Conservation (phyloP, 1,140 invertebrate species). For the Hestina assimilis region DNA sequence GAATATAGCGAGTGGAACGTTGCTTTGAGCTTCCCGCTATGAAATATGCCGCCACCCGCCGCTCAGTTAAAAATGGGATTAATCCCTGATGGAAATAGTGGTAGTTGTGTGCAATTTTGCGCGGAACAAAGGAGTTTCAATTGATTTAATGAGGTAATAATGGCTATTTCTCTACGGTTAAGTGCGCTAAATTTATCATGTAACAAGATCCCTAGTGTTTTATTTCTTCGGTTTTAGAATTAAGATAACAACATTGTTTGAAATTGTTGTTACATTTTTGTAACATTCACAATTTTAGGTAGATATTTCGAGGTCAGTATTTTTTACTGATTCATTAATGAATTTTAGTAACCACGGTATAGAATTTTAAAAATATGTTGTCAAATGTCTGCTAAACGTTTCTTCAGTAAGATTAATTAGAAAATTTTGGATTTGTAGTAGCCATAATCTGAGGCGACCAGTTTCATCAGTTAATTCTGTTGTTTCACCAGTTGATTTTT, state of each 20-base stretch:
- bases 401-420: too few species aligned
- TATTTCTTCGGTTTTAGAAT: neutral
- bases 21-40: slow-evolving; percentile 71
- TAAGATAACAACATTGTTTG: neutral
- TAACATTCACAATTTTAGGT: too few species aligned
- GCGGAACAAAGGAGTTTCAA: slow-evolving; percentile 48
- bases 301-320: neutral
- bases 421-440: too few species aligned
- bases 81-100: slow-evolving; percentile 76
- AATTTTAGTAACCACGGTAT: too few species aligned
- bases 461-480: too few species aligned
- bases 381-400: too few species aligned
- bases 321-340: too few species aligned
- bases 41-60: slow-evolving; percentile 73
- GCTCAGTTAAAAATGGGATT: slow-evolving; percentile 76
- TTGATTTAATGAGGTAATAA: slow-evolving; percentile 49
- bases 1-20: slow-evolving; percentile 70
- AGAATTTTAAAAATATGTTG: too few species aligned
- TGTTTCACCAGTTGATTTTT: too few species aligned
- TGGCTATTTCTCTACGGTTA: slow-evolving; percentile 20
- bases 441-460: too few species aligned
- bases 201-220: slow-evolving; percentile 17
- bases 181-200: slow-evolving; percentile 22
- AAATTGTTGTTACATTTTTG: neutral
- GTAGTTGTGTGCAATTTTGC: slow-evolving; percentile 60